Base-by-base conservation (phyloP, 2,113 vertebrate species). In the Gnathonemus longibarbis region DNA sequence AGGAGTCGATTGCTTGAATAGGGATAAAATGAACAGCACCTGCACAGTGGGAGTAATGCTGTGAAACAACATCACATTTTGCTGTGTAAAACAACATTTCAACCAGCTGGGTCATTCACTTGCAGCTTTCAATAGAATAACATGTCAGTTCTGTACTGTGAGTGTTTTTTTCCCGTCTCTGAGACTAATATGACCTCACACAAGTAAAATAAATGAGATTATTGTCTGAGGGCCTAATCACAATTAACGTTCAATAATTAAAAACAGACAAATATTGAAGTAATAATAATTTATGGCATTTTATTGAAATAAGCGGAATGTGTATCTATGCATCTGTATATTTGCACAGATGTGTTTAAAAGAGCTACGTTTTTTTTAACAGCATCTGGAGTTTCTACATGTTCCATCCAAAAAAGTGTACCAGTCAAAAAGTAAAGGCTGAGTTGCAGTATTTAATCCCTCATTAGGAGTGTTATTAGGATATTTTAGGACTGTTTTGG, bases 401-500 rank as follows among this genome's bases (percentile, higher is more conserved):
- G 62, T 70, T 80, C 74, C 13, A 7, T 80, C 74, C 74, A 80
- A 80, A 42, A 80, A 80, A 77, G 31, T 39, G 15, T 39, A 27
- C 62, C 24, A 11, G 62, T 66, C 62, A 77, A 77, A 77, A 77
- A 80, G 31, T 80, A 42, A 39, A 42, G 74, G 74, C 74, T 42
- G 15, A 80, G 31, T 80, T 35, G 74, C 35, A 80, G 74, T 80
- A 42, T 80, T 80, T 80, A 80, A 80, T 80, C 35, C 74, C 74
- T 80, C 74, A 80, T 80, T 80, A 80, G 74, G 35, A 80, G 74
- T 80, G 35, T 80, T 80, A 80, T 80, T 80, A 42, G 17, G 74
- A 42, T 42, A 42, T 80, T 80, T 80, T 88, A 62, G 86, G 90
- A 80, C 89, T 31, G 90, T 91, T 91, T 89, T 85, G 88, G 88